Base-by-base conservation (phyloP, 92 coral and sea anemone genomes). In the Hydrozoanthus gracilis region DNA sequence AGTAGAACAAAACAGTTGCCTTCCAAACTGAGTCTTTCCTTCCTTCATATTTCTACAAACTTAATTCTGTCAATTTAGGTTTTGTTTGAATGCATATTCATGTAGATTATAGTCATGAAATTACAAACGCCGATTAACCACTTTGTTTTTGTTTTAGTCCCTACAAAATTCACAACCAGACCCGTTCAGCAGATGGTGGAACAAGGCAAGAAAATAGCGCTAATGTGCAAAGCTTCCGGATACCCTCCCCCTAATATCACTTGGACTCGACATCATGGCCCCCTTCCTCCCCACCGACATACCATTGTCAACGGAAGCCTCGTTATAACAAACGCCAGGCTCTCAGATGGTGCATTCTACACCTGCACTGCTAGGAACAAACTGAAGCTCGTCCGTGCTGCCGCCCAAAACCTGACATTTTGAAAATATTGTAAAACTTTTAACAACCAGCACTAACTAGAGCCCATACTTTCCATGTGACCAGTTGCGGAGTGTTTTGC, bases 141-240 rank as follows among this genome's bases (percentile, higher is more conserved):
- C 12, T 10, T 16, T 65, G 15, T 7, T 60, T 27, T 27, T 27
- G 39, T 27, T 27, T 65, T 65, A 72, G 77, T 72, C 2, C 51
- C 77, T 12, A 14, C 77, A 72, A 72, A 46, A 20, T 39, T 72
- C 5, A 10, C 51, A 8, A 3, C 13, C 20, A 72, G 20, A 27
- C 77, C 77, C 10, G 49, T 47, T 72, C 77, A 72, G 3, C 77
- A 72, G 18, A 71, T 49, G 9, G 90, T 92, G 56, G 86, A 82
- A 55, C 91, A 79, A 47, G 84, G 90, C 4, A 61, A 82, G 17
- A 78, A 60, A 12, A 88, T 62, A 2, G 71, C 27, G 86, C 69
- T 92, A 20, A 66, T 44, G 10, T 92, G 95, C 86, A 45, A 86
- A 78, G 95, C 95, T 8, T 51, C 82, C 64, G 95, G 95, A 39